Percentiles rank a stretch among this genome's conserved stretches.
Evolutionary conservation across 1,140 invertebrate genomes (phyloP).

Genomic region (Bombus fervidus): DNA sequence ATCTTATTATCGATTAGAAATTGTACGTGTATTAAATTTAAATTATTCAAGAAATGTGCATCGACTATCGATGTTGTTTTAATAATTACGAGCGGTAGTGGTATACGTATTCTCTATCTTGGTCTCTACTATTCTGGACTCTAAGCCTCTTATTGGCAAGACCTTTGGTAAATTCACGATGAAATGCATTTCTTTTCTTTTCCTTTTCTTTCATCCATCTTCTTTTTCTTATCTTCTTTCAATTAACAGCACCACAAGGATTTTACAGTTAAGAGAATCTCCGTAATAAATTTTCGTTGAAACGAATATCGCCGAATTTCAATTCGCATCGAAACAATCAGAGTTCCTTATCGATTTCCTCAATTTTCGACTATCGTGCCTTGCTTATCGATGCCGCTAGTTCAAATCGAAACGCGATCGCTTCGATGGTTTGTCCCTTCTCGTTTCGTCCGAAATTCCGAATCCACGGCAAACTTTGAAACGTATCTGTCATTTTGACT

Average conservation of each 20-base stretch:
- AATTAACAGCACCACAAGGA: neutral
- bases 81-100: neutral
- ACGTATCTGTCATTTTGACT: constrained; percentile 17
- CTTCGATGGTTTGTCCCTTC: constrained; percentile 15
- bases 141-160: neutral
- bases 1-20: neutral
- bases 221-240: neutral
- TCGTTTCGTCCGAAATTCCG: constrained; percentile 19
- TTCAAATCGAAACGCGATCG: neutral
- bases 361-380: neutral
- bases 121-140: neutral
- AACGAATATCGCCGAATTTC: neutral
- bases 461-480: constrained; percentile 39
- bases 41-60: neutral
- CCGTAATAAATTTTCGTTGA: neutral
- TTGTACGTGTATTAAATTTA: neutral
- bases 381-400: neutral
- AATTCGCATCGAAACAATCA: neutral
- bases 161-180: neutral
- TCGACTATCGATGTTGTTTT: neutral
- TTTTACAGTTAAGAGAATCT: too few species aligned
- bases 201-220: neutral
- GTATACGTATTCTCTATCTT: neutral
- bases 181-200: neutral
- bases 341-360: neutral